phyloP scores from a whole-genome alignment of 2,797 vertebrate species.

The Coracias cyanogaster region DNA sequence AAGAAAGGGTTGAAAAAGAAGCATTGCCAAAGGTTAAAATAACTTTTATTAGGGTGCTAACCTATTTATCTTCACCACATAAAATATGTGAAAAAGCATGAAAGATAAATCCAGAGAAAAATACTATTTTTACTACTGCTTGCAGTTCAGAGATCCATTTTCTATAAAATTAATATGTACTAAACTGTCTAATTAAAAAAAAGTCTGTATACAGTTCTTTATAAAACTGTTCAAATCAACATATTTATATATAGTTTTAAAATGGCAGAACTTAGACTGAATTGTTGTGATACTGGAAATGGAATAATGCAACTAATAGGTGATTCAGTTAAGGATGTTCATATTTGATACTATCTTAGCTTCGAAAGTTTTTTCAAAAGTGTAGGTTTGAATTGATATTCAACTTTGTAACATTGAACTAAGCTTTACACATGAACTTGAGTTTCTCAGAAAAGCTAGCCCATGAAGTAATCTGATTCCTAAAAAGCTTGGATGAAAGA shows the following conservation, averaged over 20 bases:
- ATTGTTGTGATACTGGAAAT: not conserved
- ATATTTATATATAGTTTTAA: not conserved
- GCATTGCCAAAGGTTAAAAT: slow-evolving; percentile 44
- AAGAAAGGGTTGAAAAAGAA: not conserved
- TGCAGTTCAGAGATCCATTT: not conserved
- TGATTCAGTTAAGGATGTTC: not conserved
- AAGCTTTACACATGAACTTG: not conserved
- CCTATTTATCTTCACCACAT: slow-evolving; percentile 28
- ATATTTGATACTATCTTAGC: not conserved
- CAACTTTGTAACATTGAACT: not conserved
- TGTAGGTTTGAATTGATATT: not conserved
- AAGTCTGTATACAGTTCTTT: not conserved
- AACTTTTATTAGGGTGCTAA: slow-evolving; percentile 5
- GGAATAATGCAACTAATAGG: not conserved
- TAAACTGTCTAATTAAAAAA: not conserved
- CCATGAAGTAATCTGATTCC: not conserved
- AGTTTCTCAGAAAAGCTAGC: not conserved
- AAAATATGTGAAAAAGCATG: slow-evolving; percentile 3
- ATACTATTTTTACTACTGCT: not conserved
- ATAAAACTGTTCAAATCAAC: not conserved
- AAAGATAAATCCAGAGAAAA: slow-evolving; percentile 1
- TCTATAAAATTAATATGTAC: not conserved
- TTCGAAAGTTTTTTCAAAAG: not conserved
- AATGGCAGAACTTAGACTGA: not conserved
- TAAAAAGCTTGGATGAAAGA: slow-evolving; percentile 10